Percentiles rank a stretch among this genome's conserved stretches.
Evolutionary conservation across 1,140 invertebrate genomes (phyloP).

Genomic region (Ditylenchus dipsaci): DNA sequence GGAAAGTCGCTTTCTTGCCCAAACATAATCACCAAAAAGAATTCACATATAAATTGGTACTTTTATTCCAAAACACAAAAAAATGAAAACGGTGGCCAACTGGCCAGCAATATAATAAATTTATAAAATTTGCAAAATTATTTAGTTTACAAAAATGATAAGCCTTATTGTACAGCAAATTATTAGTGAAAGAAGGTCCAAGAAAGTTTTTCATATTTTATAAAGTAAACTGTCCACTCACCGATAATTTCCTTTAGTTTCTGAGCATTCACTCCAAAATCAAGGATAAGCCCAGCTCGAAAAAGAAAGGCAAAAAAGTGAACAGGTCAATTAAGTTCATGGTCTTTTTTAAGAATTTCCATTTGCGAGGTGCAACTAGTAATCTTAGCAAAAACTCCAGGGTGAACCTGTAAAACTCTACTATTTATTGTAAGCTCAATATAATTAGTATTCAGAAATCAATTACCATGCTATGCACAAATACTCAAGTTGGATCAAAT

Average conservation of each 20-base stretch:
- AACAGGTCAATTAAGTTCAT: slow-evolving; percentile 63
- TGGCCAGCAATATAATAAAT: too few relatives aligned
- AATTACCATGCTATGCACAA: slow-evolving; percentile 63
- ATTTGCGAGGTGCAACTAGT: slow-evolving; percentile 58
- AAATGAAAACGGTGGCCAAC: too few relatives aligned
- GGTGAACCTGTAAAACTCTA: slow-evolving; percentile 7
- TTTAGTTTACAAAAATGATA: too few relatives aligned
- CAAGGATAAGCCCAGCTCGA: slow-evolving; percentile 47
- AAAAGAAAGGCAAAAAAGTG: slow-evolving; percentile 62
- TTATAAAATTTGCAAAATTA: too few relatives aligned
- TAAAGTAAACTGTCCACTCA: slow-evolving; percentile 12
- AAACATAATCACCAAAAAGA: too few relatives aligned
- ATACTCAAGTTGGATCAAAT: slow-evolving; percentile 48
- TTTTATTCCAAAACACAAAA: too few relatives aligned
- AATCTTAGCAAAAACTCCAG: slow-evolving; percentile 39
- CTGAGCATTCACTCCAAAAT: slow-evolving; percentile 49
- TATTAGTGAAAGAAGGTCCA: too few relatives aligned
- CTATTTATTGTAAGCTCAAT: not conserved
- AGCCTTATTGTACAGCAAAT: too few relatives aligned
- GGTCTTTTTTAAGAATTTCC: slow-evolving; percentile 60
- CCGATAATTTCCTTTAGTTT: slow-evolving; percentile 51
- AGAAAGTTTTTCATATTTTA: not conserved
- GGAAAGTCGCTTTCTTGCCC: too few relatives aligned
- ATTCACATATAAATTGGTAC: too few relatives aligned
- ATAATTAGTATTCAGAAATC: not conserved